phyloP scores from a whole-genome alignment of 2,888 invertebrate species.

The Halocaridina rubra region DNA sequence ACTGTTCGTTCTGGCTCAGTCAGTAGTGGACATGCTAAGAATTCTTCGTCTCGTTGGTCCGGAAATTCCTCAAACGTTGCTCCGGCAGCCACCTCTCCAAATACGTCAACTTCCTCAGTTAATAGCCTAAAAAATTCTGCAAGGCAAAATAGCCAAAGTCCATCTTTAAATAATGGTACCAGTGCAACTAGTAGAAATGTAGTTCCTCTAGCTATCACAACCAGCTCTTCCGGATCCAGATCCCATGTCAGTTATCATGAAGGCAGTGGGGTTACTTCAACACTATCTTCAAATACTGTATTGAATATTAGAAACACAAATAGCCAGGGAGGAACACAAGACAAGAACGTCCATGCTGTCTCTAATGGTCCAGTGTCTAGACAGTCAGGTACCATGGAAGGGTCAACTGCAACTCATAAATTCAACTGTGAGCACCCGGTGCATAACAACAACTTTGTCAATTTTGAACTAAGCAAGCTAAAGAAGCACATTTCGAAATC shows the following conservation, averaged over 20 bases:
- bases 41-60: conserved; percentile 28
- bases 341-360: conserved; percentile 29
- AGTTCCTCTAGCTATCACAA: neutral
- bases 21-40: conserved; percentile 17
- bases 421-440: conserved; percentile 22
- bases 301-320: conserved; percentile 41
- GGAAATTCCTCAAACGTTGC: conserved; percentile 10
- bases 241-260: conserved; percentile 6
- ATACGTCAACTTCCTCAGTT: neutral
- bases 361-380: conserved; percentile 28
- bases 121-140: neutral
- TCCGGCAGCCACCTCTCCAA: conserved; percentile 18
- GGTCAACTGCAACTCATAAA: conserved; percentile 19
- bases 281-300: conserved; percentile 23
- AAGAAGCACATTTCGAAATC: conserved; percentile 66
- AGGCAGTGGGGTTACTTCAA: neutral
- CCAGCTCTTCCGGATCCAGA: neutral
- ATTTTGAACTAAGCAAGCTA: conserved; percentile 18
- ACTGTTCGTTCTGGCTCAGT: neutral
- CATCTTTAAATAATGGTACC: conserved; percentile 9
- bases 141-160: conserved; percentile 34
- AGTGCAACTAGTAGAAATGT: conserved; percentile 13
- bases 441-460: conserved; percentile 43
- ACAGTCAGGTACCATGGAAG: conserved; percentile 31
- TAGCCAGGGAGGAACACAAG: conserved; percentile 33